Base-by-base conservation (phyloP, 2,113 vertebrate genomes). In the Physeter macrocephalus region DNA sequence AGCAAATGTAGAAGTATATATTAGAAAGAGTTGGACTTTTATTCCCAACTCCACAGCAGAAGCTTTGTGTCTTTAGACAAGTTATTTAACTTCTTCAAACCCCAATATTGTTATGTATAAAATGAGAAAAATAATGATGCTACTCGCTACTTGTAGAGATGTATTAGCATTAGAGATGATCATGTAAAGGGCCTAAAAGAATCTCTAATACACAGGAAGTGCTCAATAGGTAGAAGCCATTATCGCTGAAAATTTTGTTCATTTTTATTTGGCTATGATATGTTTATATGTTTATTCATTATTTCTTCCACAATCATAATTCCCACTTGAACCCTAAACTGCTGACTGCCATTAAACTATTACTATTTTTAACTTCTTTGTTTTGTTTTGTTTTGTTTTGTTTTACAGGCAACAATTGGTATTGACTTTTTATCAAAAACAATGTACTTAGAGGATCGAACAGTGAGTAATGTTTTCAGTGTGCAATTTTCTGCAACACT, bases 391-490 rank as follows among this genome's bases (percentile, higher is more conserved):
- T 96, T 75, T 93, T 77, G 46, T 96, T 75, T 93, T 93, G 11
- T 95, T 96, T 98, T 98, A 54, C 98, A 99, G 99, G 99, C 99
- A 98, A 99, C 99, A 93, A 99, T 99, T 99, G 99, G 99, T 99
- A 99, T 99, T 82, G 99, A 99, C 98, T 99, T 99, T 99, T 99
- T 99, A 98, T 99, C 99, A 36, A 99, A 99, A 99, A 99, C 99
- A 74, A 99, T 99, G 99, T 99, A 99, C 97, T 99, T 99, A 98
- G 99, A 99, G 98, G 99, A 99, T 99, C 99, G 99, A 99, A 99
- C 99, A 99, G 99, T 99, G 99, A 99, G 99, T 99, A 98, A 97
- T 97, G 67, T 57, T 98, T 98, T 96, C 92, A 59, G 81, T 94
- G 78, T 97, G 67, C 69, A 1, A 52, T 98, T 97, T 97, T 94